A percentile compares a stretch with the other conserved stretches of the same genome.
Conservation (phyloP, 2,888 invertebrate genomes). For the Chironomus riparius region DNA sequence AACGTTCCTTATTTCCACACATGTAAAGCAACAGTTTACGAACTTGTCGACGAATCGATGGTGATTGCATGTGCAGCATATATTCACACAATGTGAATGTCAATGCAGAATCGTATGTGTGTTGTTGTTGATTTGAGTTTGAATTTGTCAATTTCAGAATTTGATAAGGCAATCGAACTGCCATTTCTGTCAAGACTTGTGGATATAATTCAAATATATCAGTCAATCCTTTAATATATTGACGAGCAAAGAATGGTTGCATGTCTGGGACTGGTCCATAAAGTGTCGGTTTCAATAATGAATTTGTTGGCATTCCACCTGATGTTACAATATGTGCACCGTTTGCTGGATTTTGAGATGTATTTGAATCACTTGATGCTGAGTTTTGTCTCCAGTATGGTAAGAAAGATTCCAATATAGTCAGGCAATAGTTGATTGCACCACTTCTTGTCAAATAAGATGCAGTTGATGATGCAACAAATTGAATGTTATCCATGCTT, state of each 20-base stretch:
- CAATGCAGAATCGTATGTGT: constrained; percentile 41
- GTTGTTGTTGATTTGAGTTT: constrained; percentile 31
- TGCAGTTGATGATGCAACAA: constrained; percentile 62
- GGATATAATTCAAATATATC: constrained; percentile 93
- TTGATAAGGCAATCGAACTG: constrained; percentile 86
- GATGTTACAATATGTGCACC: constrained; percentile 28
- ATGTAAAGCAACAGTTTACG: constrained; percentile 85
- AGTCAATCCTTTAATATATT: constrained; percentile 77
- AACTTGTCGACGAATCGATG: constrained; percentile 70
- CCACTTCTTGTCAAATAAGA: constrained; percentile 58
- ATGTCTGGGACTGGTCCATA: constrained; percentile 82
- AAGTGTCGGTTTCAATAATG: constrained; percentile 69
- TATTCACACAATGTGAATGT: constrained; percentile 76
- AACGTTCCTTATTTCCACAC: constrained; percentile 92
- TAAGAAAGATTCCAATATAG: constrained; percentile 58
- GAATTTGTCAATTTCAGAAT: constrained; percentile 45
- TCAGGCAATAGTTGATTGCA: constrained; percentile 63
- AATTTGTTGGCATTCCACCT: constrained; percentile 48
- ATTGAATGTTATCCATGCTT: constrained; percentile 45
- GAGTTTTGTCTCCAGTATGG: constrained; percentile 63
- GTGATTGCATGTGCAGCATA: constrained; percentile 92
- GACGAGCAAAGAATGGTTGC: constrained; percentile 88
- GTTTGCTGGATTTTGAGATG: constrained; percentile 25
- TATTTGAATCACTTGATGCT: constrained; percentile 39
- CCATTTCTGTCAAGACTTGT: constrained; percentile 91